These are phyloP conservation scores for Polyommatus icarus DNA, from an alignment of 2,888 invertebrate species.

Conservation along the genomic window DNA sequence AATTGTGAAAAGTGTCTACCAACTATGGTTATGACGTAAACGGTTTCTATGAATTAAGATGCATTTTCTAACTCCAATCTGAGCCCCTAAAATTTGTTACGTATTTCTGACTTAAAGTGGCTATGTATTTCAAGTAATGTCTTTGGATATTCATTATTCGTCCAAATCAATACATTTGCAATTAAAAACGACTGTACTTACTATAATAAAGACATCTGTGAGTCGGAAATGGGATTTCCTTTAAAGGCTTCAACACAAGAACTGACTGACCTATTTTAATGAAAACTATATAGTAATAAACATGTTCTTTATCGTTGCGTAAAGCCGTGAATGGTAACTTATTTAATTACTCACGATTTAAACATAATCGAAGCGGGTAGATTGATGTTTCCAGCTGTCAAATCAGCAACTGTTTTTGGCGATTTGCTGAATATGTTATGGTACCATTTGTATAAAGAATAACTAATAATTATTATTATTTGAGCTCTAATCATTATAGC, in stretches of 20 bases:
- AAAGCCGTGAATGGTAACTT: background rate
- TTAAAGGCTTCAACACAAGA: slow-evolving; percentile 6
- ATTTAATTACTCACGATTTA: slow-evolving; percentile 4
- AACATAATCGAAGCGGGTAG: background rate
- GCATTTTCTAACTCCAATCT: background rate
- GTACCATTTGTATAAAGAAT: too few relatives aligned
- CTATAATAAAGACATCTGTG: slow-evolving; percentile 3
- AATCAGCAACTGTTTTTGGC: background rate
- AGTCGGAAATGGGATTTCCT: slow-evolving; percentile 6
- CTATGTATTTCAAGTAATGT: background rate
- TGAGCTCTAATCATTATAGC: too few relatives aligned
- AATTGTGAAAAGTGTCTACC: background rate
- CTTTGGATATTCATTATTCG: background rate
- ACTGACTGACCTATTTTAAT: slow-evolving; percentile 15
- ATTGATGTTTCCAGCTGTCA: background rate
- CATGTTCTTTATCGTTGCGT: slow-evolving; percentile 1
- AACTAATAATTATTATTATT: too few relatives aligned
- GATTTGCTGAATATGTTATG: too few relatives aligned
- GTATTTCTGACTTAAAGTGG: background rate
- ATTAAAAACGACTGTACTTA: background rate
- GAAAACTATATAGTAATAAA: slow-evolving; percentile 19
- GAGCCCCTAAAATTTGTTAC: background rate
- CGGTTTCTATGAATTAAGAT: background rate
- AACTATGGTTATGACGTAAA: background rate
- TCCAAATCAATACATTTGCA: background rate